These are phyloP conservation scores for Sebastes itinus DNA, from an alignment of 2,797 vertebrate genomes.

Conservation along the genomic window DNA sequence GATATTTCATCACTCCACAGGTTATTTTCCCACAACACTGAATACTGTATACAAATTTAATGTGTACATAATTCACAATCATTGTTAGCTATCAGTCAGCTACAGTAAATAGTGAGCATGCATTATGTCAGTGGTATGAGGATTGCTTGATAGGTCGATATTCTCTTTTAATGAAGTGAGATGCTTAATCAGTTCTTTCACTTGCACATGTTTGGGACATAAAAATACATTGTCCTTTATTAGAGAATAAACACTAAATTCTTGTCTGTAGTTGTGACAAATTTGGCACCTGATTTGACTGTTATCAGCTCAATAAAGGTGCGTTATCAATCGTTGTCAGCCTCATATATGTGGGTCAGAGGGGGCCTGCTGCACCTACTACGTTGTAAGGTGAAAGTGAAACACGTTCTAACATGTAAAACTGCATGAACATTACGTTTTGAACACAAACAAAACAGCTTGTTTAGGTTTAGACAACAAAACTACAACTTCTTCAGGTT, in stretches of 20 bases:
- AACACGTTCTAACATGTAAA: not conserved
- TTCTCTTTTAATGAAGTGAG: conserved; percentile 8
- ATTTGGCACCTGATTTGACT: not conserved
- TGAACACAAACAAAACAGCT: not conserved
- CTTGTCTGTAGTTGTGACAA: conserved; percentile 3
- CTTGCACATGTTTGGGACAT: conserved; percentile 18
- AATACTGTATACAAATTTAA: conserved; percentile 65
- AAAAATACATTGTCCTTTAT: conserved; percentile 23
- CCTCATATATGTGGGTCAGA: not conserved
- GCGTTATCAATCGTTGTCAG: not conserved
- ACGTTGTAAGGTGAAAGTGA: not conserved
- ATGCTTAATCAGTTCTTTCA: conserved; percentile 9
- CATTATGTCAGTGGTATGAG: conserved; percentile 53
- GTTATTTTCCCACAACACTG: conserved; percentile 64
- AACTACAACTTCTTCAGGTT: not conserved
- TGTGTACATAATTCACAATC: conserved; percentile 71
- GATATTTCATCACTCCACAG: conserved; percentile 73
- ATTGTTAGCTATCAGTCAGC: conserved; percentile 57
- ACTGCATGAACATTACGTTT: not conserved
- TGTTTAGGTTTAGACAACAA: not conserved
- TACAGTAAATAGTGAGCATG: conserved; percentile 63
- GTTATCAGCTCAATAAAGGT: not conserved
- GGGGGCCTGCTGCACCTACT: not conserved
- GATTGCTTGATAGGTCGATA: conserved; percentile 44
- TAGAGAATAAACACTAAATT: conserved; percentile 14